A percentile compares a stretch with the other conserved stretches of the same genome.
Conservation (phyloP, 2,113 vertebrate genomes). For the Dromas ardeola region DNA sequence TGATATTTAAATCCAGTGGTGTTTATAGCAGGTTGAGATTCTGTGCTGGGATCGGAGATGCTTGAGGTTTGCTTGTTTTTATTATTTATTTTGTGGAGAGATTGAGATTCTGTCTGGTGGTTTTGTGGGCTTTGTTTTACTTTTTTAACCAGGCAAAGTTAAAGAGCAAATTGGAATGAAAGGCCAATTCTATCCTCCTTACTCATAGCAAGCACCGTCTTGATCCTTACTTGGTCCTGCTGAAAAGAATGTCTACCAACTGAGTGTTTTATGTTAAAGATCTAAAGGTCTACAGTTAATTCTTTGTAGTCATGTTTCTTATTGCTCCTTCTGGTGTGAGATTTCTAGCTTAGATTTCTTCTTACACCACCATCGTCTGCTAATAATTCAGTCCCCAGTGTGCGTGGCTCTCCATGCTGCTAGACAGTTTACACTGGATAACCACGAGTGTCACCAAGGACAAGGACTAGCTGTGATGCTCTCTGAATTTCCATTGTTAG, state of each 20-base stretch:
- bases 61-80: not conserved
- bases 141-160: not conserved
- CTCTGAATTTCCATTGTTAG: not conserved
- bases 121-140: not conserved
- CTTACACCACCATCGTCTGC: fast-evolving
- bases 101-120: not conserved
- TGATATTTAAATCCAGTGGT: constrained; percentile 35
- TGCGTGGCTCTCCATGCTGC: not conserved
- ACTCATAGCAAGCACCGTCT: not conserved
- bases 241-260: fast-evolving
- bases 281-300: not conserved
- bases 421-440: not conserved
- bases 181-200: not conserved
- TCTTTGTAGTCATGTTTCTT: not conserved
- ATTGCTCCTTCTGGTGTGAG: not conserved
- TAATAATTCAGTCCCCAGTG: not conserved
- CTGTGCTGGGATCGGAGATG: not conserved
- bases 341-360: not conserved
- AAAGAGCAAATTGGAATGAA: not conserved
- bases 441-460: fast-evolving
- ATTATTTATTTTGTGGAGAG: not conserved
- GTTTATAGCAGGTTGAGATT: not conserved
- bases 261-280: not conserved
- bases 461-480: not conserved
- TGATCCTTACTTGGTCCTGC: not conserved